These are phyloP conservation scores for Drosophila nebulosa DNA, from an alignment of 1,140 invertebrate genomes.

Conservation along the genomic window DNA sequence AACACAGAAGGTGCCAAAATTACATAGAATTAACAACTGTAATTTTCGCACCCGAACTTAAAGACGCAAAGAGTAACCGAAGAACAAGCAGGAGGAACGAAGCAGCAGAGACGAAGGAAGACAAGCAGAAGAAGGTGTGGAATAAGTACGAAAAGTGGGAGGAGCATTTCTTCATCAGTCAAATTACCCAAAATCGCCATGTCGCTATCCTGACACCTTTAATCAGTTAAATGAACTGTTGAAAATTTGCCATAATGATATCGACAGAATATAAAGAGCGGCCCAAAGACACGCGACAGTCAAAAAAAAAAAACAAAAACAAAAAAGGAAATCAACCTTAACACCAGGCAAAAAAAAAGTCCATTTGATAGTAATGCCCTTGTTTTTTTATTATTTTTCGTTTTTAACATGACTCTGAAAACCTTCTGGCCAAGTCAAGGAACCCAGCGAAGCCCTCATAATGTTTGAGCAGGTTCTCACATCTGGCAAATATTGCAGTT, in stretches of 20 bases:
- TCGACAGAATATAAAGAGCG: not conserved
- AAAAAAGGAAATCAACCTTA: not conserved
- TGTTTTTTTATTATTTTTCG: too few species aligned
- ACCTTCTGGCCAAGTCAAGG: constrained; percentile 42
- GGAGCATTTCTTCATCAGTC: constrained; percentile 46
- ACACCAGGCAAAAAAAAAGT: not conserved
- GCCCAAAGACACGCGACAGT: constrained; percentile 48
- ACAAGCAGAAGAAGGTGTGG: not conserved
- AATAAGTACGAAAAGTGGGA: constrained; percentile 13
- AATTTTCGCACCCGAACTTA: constrained; percentile 63
- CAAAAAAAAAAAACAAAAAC: constrained; percentile 15
- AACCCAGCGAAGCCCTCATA: constrained; percentile 41
- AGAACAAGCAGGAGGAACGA: not conserved
- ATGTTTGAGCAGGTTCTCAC: not conserved
- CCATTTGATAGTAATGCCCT: constrained; percentile 66
- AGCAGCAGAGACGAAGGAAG: not conserved
- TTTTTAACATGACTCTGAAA: not conserved
- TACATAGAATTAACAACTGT: constrained; percentile 33
- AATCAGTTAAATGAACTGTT: constrained; percentile 78
- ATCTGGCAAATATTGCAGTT: constrained; percentile 41
- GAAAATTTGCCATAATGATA: constrained; percentile 67
- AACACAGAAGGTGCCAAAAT: constrained; percentile 63
- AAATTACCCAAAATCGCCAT: constrained; percentile 46
- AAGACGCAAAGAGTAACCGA: constrained; percentile 18
- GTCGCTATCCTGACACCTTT: constrained; percentile 46